Evolutionary conservation across 2,888 invertebrate species (phyloP).

Genomic region (Drosophila borborema): DNA sequence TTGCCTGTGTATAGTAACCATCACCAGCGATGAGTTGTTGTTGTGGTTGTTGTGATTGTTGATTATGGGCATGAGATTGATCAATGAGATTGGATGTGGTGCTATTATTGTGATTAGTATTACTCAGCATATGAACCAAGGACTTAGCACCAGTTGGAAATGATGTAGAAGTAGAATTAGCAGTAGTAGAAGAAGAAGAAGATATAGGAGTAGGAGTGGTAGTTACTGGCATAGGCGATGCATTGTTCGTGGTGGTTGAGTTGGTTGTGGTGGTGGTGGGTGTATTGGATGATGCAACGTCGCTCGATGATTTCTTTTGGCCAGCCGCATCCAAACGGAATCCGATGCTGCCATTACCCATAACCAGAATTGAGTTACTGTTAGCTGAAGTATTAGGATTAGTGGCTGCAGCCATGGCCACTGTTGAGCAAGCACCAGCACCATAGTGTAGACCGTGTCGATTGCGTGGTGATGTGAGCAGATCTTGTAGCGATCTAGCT

Average conservation of each 20-base stretch:
- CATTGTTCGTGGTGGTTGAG: slow-evolving; percentile 38
- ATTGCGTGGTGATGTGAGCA: slow-evolving; percentile 81
- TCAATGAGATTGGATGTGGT: slow-evolving; percentile 56
- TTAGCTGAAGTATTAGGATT: slow-evolving; percentile 52
- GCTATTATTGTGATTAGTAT: slow-evolving; percentile 33
- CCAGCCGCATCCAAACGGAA: slow-evolving; percentile 44
- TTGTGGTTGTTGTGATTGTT: slow-evolving; percentile 26
- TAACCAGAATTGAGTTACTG: slow-evolving; percentile 80
- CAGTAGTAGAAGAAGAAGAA: slow-evolving; percentile 28
- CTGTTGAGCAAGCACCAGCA: slow-evolving; percentile 52
- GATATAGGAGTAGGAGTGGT: slow-evolving; percentile 83
- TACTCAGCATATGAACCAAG: slow-evolving; percentile 60
- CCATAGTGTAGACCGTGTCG: slow-evolving; percentile 57
- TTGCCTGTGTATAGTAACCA: slow-evolving; percentile 60
- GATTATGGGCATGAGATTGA: slow-evolving; percentile 41
- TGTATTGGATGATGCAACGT: slow-evolving; percentile 66
- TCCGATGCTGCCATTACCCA: slow-evolving; percentile 66
- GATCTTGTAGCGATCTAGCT: slow-evolving; percentile 77
- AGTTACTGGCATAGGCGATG: slow-evolving; percentile 83
- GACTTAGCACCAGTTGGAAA: slow-evolving; percentile 68
- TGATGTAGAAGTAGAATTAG: slow-evolving; percentile 43
- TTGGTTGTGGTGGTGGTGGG: slow-evolving; percentile 40
- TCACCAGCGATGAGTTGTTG: slow-evolving; percentile 68
- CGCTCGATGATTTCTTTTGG: slow-evolving; percentile 36
- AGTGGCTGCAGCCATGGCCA: slow-evolving; percentile 11